Percentiles rank a stretch among this genome's conserved stretches.
These are phyloP conservation scores for Actinostola sp. DNA, from an alignment of 92 coral and sea anemone genomes.

Conservation along the genomic window DNA sequence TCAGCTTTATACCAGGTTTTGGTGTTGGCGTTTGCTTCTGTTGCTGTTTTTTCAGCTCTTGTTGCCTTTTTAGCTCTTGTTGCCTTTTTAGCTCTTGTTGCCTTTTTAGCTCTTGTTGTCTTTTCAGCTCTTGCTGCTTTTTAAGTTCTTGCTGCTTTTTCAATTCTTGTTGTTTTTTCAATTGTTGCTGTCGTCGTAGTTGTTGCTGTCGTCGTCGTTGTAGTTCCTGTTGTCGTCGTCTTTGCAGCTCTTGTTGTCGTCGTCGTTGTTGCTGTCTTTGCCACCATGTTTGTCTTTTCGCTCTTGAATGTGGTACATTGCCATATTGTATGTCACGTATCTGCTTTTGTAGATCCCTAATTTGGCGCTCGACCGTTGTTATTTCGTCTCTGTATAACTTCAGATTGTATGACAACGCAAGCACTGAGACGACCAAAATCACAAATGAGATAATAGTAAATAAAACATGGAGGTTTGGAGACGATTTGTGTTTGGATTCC, in stretches of 20 bases:
- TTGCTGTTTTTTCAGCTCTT: no score
- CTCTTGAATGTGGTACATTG: not conserved
- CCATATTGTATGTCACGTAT: conserved; percentile 4
- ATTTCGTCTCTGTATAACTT: conserved; percentile 36
- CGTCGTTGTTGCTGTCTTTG: not conserved
- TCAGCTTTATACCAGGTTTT: no score
- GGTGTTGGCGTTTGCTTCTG: no score
- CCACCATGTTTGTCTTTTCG: conserved; percentile 1
- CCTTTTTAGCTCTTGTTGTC: conserved; percentile 1
- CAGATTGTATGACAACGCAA: conserved; percentile 24
- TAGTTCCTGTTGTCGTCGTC: not conserved
- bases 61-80: no score
- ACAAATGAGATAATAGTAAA: conserved; percentile 49
- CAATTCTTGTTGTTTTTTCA: conserved; percentile 9
- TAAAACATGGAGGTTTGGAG: conserved; percentile 20
- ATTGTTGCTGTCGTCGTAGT: not conserved
- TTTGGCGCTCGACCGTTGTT: conserved; percentile 17
- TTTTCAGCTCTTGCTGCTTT: conserved; percentile 4
- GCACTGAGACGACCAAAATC: conserved; percentile 28
- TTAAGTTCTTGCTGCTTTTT: conserved; percentile 11
- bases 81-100: not conserved
- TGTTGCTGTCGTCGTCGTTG: not conserved
- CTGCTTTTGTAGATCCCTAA: conserved; percentile 14
- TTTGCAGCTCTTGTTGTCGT: not conserved
- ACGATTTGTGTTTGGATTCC: conserved; percentile 14